These are phyloP conservation scores for Emesis russula DNA, from an alignment of 2,888 invertebrate genomes.

Conservation along the genomic window DNA sequence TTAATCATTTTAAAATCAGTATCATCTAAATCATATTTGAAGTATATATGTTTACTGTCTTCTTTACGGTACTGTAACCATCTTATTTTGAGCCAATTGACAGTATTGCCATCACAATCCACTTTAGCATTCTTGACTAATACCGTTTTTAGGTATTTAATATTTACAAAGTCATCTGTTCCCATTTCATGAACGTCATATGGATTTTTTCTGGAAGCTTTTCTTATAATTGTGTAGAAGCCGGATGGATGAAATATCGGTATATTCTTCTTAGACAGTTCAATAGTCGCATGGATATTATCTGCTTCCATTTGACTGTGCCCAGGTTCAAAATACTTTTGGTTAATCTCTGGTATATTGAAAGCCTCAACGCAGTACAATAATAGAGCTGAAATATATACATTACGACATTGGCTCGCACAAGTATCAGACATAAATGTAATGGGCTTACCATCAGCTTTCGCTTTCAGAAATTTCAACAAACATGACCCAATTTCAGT, in stretches of 20 bases:
- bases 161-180: background rate
- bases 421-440: conserved; percentile 72
- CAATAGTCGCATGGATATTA: conserved; percentile 67
- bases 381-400: conserved; percentile 65
- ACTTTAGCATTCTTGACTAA: conserved; percentile 6
- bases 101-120: background rate
- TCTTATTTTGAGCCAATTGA: background rate
- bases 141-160: background rate
- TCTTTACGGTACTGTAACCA: background rate
- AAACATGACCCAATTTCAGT: conserved; percentile 64
- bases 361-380: conserved; percentile 60
- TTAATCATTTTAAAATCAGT: conserved; percentile 26
- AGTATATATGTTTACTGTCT: conserved; percentile 28
- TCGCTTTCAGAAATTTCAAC: conserved; percentile 68
- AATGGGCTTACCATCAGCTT: conserved; percentile 40
- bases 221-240: conserved; percentile 14
- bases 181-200: conserved; percentile 60
- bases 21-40: conserved; percentile 30
- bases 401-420: conserved; percentile 70
- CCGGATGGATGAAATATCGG: background rate
- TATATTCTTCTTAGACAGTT: conserved; percentile 68
- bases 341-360: conserved; percentile 70
- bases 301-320: conserved; percentile 72
- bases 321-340: conserved; percentile 77
- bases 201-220: conserved; percentile 23